These are phyloP conservation scores for Pelosia muscerda DNA, from an alignment of 2,888 invertebrate species.

Conservation along the genomic window DNA sequence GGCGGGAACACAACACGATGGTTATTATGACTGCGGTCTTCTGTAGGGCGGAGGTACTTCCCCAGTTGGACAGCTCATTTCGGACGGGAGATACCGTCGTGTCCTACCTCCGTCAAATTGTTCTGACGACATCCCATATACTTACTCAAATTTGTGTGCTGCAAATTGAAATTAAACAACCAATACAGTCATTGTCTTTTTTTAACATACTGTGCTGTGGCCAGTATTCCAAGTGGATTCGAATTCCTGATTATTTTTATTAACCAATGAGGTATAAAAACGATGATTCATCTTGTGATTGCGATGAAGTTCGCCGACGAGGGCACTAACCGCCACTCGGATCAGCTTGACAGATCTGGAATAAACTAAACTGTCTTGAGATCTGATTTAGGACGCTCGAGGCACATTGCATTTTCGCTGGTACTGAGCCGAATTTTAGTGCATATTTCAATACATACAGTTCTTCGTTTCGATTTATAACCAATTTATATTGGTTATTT, in stretches of 20 bases:
- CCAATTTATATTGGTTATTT: not conserved
- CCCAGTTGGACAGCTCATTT: no score
- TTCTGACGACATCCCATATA: no score
- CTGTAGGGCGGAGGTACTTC: no score
- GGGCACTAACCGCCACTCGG: conserved; percentile 42
- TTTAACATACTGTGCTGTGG: not conserved
- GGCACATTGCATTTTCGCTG: conserved; percentile 23
- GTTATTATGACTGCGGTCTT: no score
- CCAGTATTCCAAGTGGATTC: conserved; percentile 44
- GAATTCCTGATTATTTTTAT: conserved; percentile 45
- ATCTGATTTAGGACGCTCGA: conserved; percentile 26
- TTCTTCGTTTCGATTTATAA: not conserved
- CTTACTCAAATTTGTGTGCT: no score
- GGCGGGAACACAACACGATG: no score
- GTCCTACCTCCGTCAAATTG: no score
- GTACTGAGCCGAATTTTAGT: conserved; percentile 14
- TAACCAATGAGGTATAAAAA: conserved; percentile 47
- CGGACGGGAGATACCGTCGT: no score
- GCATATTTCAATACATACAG: conserved; percentile 14
- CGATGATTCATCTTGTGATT: conserved; percentile 53
- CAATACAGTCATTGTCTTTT: conserved; percentile 9
- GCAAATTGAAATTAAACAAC: conserved; percentile 14
- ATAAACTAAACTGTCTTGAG: conserved; percentile 28
- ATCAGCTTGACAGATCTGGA: conserved; percentile 42
- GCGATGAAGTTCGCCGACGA: conserved; percentile 25